Base-by-base conservation (phyloP, 2,888 invertebrate species). In the Eupithecia dodoneata region DNA sequence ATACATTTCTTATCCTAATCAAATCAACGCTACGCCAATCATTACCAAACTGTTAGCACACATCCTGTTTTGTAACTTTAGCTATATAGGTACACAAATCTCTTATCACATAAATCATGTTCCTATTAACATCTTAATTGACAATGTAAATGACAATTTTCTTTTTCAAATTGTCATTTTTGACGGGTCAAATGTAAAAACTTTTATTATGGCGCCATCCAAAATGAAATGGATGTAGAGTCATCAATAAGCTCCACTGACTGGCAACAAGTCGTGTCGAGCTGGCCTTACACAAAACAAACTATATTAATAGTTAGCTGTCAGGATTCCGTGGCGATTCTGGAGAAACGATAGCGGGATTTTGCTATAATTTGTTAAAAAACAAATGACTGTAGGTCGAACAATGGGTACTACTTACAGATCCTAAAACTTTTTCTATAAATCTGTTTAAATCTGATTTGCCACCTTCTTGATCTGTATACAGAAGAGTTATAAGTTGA, bases 171-270 rank as follows among this genome's bases (percentile, higher is more conserved):
- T 42, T 71, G 69, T 74, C 78, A 49, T 63, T 30, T 63, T 49
- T 45, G 15, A 55, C 66, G 52, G 67, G 71, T 71, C 59, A 71
- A 71, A 63, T 13, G 70, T 41, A 6, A 4, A 63, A 72, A 77
- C 72, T 76, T 67, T 73, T 67, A 67, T 75, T 69, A 47, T 80
- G 83, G 83, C 82, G 83, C 83, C 83, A 73, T 71, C 42, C 59
- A 72, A 71, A 76, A 80, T 76, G 63, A 71, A 76, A 80, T 77
- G 63, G 67, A 78, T 81, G 80, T 69, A 4, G 63, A 70, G 52
- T 67, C 79, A 81, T 81, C 80, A 79, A 79, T 79, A 78, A 73
- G n/a, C 45, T 42, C 71, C 49, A 77, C 66, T 74, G 81, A 73
- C 75, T 79, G 66, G 80, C 76, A 70, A 78, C 78, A 73, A 76